phyloP scores from a whole-genome alignment of 2,797 vertebrate species.

The Peromyscus eremicus region DNA sequence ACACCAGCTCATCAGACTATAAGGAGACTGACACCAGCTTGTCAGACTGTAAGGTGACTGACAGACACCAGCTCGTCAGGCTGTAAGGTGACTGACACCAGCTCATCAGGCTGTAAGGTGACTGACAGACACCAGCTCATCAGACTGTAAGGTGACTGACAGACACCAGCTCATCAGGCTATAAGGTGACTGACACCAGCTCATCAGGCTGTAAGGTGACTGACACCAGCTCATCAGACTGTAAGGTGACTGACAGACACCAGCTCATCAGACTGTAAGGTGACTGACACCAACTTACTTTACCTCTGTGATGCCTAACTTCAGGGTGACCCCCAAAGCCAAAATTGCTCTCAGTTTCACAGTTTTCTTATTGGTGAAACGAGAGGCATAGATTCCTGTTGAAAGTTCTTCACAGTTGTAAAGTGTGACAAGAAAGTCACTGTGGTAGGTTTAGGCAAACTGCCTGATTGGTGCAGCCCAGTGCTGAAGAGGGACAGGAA shows the following conservation, averaged over 20 bases:
- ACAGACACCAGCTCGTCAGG: too few relatives aligned
- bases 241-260: too few relatives aligned
- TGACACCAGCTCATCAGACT: too few relatives aligned
- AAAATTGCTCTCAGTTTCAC: neutral
- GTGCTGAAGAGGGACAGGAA: neutral
- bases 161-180: too few relatives aligned
- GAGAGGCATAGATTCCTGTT: neutral
- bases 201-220: neutral
- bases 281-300: neutral
- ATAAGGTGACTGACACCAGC: too few relatives aligned
- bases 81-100: too few relatives aligned
- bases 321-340: neutral
- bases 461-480: neutral
- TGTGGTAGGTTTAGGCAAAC: neutral
- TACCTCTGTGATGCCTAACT: neutral
- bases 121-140: neutral
- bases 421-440: neutral
- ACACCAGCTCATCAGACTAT: too few relatives aligned
- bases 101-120: neutral
- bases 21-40: too few relatives aligned
- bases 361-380: neutral
- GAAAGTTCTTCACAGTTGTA: neutral
- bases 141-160: too few relatives aligned
- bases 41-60: too few relatives aligned
- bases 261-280: too few relatives aligned